phyloP scores from a whole-genome alignment of 2,888 invertebrate genomes.

The Folsomia candida region DNA sequence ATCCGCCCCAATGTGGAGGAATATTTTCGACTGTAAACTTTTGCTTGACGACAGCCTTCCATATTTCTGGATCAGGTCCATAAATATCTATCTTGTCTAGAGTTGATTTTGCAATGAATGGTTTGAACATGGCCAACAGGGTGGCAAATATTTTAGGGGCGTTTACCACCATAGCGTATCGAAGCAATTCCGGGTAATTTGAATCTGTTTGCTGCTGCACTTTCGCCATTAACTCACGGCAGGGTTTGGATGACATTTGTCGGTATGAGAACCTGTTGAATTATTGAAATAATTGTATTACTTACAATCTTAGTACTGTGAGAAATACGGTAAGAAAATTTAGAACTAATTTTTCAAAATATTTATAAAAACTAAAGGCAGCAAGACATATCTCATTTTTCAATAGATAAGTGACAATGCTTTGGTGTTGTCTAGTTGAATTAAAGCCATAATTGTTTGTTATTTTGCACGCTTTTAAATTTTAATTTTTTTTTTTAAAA shows the following conservation, averaged over 20 bases:
- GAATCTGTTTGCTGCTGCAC: conserved; percentile 18
- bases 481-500: too few relatives aligned
- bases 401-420: too few relatives aligned
- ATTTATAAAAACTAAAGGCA: too few relatives aligned
- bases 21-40: conserved; percentile 17
- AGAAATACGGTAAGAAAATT: too few relatives aligned
- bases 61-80: conserved; percentile 16
- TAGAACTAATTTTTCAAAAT: too few relatives aligned
- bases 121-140: conserved; percentile 26
- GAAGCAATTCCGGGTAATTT: conserved; percentile 34
- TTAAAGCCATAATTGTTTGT: too few relatives aligned
- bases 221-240: conserved; percentile 11
- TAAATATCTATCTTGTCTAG: conserved; percentile 25
- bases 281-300: too few relatives aligned
- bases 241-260: conserved; percentile 12
- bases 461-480: too few relatives aligned
- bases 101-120: conserved; percentile 25
- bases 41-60: conserved; percentile 24
- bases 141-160: conserved; percentile 32
- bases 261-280: conserved; percentile 5
- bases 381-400: too few relatives aligned
- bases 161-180: conserved; percentile 22
- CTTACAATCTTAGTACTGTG: too few relatives aligned
- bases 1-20: conserved; percentile 15
- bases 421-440: too few relatives aligned